Evolutionary conservation across 2,888 invertebrate genomes (phyloP).

Genomic region (Hydroisotoma schaefferi): DNA sequence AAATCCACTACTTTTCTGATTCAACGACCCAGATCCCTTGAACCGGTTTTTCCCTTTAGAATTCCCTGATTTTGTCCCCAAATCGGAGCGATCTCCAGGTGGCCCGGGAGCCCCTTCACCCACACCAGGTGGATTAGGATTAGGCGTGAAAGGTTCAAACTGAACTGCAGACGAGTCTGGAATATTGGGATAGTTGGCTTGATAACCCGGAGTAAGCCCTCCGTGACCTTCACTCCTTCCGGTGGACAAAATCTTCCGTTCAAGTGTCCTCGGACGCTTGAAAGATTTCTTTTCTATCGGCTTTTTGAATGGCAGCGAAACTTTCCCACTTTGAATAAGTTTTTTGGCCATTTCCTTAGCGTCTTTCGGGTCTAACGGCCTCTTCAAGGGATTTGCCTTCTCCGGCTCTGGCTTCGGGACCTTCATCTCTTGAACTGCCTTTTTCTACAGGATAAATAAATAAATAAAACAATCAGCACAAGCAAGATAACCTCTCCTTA

Average conservation of each 20-base stretch:
- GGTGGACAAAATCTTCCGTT: constrained; percentile 62
- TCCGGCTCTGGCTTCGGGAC: constrained; percentile 88
- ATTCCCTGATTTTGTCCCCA: too few relatives aligned
- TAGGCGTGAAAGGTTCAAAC: constrained; percentile 43
- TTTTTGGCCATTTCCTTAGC: constrained; percentile 93
- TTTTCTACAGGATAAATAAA: constrained; percentile 61
- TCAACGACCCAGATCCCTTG: too few relatives aligned
- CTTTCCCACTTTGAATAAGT: constrained; percentile 88
- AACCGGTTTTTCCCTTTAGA: too few relatives aligned
- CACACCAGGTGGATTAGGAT: background rate
- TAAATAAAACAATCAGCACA: background rate
- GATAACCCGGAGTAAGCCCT: constrained; percentile 34
- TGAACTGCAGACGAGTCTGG: constrained; percentile 12
- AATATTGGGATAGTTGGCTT: constrained; percentile 18
- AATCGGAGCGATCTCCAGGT: too few relatives aligned
- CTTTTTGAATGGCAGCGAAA: constrained; percentile 78
- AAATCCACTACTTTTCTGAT: too few relatives aligned
- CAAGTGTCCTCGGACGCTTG: constrained; percentile 79
- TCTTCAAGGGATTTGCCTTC: constrained; percentile 68
- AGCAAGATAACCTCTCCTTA: background rate
- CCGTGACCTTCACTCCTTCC: constrained; percentile 37
- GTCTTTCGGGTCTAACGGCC: constrained; percentile 84
- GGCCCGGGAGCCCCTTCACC: too few relatives aligned
- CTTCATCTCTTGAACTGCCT: constrained; percentile 71
- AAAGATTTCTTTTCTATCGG: constrained; percentile 85